Conservation (phyloP, 1,140 invertebrate genomes). For the Wiebesia pumilae region DNA sequence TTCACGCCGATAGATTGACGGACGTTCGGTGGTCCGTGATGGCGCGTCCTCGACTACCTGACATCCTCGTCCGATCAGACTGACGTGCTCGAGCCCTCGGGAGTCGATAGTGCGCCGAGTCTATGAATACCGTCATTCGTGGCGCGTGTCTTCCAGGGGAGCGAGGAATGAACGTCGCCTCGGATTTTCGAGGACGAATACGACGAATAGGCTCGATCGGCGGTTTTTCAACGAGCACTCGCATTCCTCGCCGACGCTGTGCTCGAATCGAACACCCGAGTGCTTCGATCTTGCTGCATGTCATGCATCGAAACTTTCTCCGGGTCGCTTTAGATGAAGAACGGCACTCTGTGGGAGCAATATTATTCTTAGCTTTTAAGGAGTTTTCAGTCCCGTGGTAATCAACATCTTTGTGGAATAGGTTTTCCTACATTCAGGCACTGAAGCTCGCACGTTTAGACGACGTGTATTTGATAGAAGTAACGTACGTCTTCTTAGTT, state of each 20-base stretch:
- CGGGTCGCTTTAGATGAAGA: neutral
- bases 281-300: neutral
- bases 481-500: neutral
- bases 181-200: neutral
- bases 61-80: slow-evolving; percentile 61
- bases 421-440: no score
- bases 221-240: neutral
- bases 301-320: no score
- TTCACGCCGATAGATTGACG: slow-evolving; percentile 63
- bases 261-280: no score
- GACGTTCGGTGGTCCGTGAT: slow-evolving; percentile 66
- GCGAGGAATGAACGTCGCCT: neutral
- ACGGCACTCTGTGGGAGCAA: neutral
- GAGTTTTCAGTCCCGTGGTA: neutral
- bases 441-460: no score
- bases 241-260: neutral
- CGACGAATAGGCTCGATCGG: neutral
- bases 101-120: neutral
- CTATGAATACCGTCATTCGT: neutral
- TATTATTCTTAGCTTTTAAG: neutral
- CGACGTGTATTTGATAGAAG: neutral
- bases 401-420: no score
- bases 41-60: slow-evolving; percentile 61
- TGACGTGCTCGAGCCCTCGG: slow-evolving; percentile 18
- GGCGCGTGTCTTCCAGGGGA: neutral